Evolutionary conservation across 1,140 invertebrate genomes (phyloP), one percentile per base, ranked within the genome.

Genomic region (Philotrypesis tridentata): DNA sequence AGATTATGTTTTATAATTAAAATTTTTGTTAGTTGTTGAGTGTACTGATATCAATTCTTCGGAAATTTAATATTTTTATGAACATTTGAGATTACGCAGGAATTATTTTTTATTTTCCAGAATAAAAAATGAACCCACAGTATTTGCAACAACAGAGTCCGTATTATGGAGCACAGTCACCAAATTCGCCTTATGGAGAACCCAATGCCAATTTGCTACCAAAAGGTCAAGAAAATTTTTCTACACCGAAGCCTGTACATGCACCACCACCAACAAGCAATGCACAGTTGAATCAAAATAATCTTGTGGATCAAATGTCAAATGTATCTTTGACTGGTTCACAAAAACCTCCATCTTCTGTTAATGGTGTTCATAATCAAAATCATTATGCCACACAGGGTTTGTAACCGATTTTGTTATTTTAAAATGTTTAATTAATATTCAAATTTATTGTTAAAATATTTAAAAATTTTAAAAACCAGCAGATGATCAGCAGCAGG

Each of bases 121-220:
- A 55, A 37, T 77, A 7, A 82, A 88, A 84, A 71, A 89, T 89
- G 87, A 88, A 90, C 85, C 87, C 88, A 25, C 87, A 89, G 83
- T 89, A 87, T 79, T 84, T 89, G 82, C 87, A 88, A 31, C 72
- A 74, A 74, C 73, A 76, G 33, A 83, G 82, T 61, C 78, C 86
- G 40, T 85, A 81, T 68, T 84, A 86, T 55, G 87, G 85, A 55
- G 70, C 83, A 48, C 83, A 84, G 43, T 12, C 43, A 76, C 83
- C 84, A 67, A 79, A 84, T 27, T 63, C 78, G 27, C 70, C 86
- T 27, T 86, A 80, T 72, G 85, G 82, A 31, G 86, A 85, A 82
- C 65, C 84, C 43, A 87, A 86, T 82, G 83, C 87, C 21, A 87
- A 88, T 79, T 37, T 87, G 29, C 82, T 85, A 60, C 72, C 86